Evolutionary conservation across 2,797 vertebrate species (phyloP).

Genomic region (Pseudomugil gertrudae): DNA sequence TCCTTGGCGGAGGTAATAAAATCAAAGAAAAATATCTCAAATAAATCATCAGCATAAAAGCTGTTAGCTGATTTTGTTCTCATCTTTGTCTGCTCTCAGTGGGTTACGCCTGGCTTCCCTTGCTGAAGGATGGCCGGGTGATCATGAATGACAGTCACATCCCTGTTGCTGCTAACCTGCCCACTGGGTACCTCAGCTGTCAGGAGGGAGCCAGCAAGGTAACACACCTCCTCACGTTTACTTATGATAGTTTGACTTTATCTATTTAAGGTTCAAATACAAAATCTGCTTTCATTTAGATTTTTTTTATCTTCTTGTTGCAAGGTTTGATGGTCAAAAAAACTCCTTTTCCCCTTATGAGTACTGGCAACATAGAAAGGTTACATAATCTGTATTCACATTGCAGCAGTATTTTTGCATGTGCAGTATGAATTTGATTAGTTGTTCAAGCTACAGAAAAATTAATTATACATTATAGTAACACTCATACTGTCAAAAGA

Average conservation of each 20-base stretch:
- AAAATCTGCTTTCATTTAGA: not conserved
- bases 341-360: not conserved
- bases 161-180: conserved; percentile 90
- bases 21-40: no score
- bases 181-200: conserved; percentile 90
- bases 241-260: not conserved
- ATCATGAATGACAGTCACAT: conserved; percentile 90
- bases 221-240: conserved; percentile 28
- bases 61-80: conserved; percentile 6
- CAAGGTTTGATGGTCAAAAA: not conserved
- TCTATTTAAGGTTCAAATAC: not conserved
- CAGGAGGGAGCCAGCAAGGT: conserved; percentile 92
- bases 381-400: not conserved
- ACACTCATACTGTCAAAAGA: no score
- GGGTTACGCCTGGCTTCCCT: conserved; percentile 94
- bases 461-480: no score
- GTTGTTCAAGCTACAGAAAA: no score
- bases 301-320: not conserved
- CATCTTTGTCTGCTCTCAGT: conserved; percentile 76
- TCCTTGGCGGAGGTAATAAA: no score
- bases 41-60: no score
- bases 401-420: not conserved
- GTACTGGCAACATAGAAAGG: not conserved
- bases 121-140: conserved; percentile 93
- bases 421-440: no score